These are phyloP conservation scores for Xyrichtys novacula DNA, from an alignment of 2,797 vertebrate species.

Conservation along the genomic window DNA sequence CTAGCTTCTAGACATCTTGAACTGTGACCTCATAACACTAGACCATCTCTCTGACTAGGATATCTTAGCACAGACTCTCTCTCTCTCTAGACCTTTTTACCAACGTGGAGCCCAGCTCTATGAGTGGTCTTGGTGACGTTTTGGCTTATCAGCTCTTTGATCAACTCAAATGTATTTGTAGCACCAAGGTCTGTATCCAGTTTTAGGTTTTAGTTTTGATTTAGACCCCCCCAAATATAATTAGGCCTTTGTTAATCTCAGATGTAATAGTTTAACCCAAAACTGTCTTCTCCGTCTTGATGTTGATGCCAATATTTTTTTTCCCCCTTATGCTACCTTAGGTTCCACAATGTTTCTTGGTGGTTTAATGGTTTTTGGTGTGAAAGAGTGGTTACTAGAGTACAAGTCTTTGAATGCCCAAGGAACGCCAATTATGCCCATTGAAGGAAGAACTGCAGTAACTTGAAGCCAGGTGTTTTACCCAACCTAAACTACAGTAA, in stretches of 20 bases:
- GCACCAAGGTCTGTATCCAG: conserved; percentile 13
- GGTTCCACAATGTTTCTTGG: not conserved
- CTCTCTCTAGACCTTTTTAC: conserved; percentile 50
- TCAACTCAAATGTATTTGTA: conserved; percentile 2
- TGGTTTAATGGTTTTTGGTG: not conserved
- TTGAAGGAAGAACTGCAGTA: not conserved
- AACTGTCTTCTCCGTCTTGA: too few relatives aligned
- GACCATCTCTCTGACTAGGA: conserved; percentile 58
- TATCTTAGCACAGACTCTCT: conserved; percentile 57
- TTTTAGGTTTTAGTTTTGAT: not conserved
- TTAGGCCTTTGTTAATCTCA: not conserved
- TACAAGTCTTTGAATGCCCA: too few relatives aligned
- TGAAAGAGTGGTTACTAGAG: not conserved
- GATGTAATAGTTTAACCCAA: not conserved
- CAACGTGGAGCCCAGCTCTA: conserved; percentile 29
- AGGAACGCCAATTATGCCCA: too few relatives aligned
- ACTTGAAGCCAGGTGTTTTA: not conserved
- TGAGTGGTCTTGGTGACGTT: conserved; percentile 26
- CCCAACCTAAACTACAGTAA: too few relatives aligned
- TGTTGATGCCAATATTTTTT: too few relatives aligned
- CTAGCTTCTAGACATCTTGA: conserved; percentile 64
- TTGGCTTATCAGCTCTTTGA: conserved; percentile 65
- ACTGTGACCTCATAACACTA: conserved; percentile 64
- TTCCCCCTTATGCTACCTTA: too few relatives aligned
- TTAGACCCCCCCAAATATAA: not conserved